Evolutionary conservation across 92 coral and sea anemone species (phyloP).

Genomic region (Parazoanthus atlanticus): DNA sequence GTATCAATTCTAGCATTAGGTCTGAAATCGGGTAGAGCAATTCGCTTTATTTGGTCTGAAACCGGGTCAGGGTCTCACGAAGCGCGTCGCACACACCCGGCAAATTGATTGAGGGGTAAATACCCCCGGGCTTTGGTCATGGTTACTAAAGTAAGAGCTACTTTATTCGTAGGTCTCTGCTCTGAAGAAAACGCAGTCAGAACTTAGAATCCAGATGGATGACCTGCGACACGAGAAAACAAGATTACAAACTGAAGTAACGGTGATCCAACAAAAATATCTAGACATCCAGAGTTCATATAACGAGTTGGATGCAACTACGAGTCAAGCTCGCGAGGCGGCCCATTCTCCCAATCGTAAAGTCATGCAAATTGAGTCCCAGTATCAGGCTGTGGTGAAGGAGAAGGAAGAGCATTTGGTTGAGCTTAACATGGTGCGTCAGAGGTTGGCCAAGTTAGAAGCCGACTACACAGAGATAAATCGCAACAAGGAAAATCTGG

Average conservation of each 20-base stretch:
- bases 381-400: slow-evolving; percentile 28
- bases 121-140: too few species aligned
- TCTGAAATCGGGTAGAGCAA: too few species aligned
- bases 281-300: slow-evolving; percentile 20
- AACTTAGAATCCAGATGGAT: slow-evolving; percentile 62
- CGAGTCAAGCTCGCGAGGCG: slow-evolving; percentile 13
- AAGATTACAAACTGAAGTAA: slow-evolving; percentile 58
- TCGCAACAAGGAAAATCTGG: slow-evolving; percentile 41
- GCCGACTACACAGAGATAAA: slow-evolving; percentile 38
- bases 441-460: slow-evolving; percentile 35
- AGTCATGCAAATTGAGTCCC: slow-evolving; percentile 33
- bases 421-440: slow-evolving; percentile 41
- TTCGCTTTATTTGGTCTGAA: too few species aligned
- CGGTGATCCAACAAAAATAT: slow-evolving; percentile 37
- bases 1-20: too few species aligned
- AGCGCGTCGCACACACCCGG: too few species aligned
- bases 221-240: slow-evolving; percentile 61
- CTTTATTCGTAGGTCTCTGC: not conserved
- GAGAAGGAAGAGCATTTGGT: slow-evolving; percentile 39
- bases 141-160: not conserved
- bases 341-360: slow-evolving; percentile 1
- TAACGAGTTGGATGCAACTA: slow-evolving; percentile 7
- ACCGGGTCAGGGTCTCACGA: too few species aligned
- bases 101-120: too few species aligned
- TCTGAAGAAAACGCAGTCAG: slow-evolving; percentile 65